Conservation (phyloP, 2,113 vertebrate genomes). For the Proteles cristata region DNA sequence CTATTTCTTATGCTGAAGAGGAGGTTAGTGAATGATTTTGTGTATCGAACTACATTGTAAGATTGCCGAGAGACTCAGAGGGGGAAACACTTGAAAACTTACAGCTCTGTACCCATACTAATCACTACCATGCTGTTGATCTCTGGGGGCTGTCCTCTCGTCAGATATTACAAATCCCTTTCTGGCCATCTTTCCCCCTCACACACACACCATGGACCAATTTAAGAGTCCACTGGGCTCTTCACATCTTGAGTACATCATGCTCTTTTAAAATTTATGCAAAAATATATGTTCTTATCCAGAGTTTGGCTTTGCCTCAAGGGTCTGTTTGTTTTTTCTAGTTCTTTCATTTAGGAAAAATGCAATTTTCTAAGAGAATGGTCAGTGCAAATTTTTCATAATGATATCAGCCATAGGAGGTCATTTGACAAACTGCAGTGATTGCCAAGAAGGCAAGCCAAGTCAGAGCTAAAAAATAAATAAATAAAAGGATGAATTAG, state of each 20-base stretch:
- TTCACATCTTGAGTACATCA: neutral
- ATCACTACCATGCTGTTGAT: rapidly evolving
- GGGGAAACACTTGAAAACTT: neutral
- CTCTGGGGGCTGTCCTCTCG: neutral
- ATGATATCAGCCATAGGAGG: neutral
- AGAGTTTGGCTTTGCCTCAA: neutral
- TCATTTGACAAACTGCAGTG: neutral
- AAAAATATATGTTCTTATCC: neutral
- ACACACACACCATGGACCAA: neutral
- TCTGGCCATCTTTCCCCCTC: neutral
- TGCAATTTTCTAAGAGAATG: neutral
- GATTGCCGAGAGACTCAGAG: neutral
- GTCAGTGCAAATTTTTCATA: neutral
- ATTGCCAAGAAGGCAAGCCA: neutral
- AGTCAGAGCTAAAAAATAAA: neutral
- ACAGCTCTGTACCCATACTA: neutral
- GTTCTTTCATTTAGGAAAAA: neutral
- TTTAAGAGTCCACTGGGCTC: neutral
- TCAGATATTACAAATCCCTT: neutral
- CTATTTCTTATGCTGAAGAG: neutral
- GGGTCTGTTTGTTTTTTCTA: neutral
- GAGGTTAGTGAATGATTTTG: neutral
- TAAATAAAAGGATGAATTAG: neutral
- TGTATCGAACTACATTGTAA: neutral
- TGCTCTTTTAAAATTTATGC: neutral